These are phyloP conservation scores for Platysternon megacephalum DNA, from an alignment of 2,113 vertebrate genomes.

Conservation along the genomic window DNA sequence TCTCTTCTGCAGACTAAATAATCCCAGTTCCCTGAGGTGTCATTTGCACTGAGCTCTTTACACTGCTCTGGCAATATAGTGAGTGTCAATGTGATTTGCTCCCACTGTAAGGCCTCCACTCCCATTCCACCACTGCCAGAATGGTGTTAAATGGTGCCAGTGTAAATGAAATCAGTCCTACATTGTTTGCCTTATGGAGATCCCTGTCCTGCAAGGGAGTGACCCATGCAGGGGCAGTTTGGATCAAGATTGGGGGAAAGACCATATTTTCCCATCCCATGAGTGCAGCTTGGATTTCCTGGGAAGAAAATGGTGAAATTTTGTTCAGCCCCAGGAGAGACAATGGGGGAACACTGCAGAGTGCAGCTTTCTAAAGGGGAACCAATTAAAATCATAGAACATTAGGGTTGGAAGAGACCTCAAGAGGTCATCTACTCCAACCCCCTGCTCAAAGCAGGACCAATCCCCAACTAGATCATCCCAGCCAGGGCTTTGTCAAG, in stretches of 20 bases:
- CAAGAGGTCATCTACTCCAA: too few relatives aligned
- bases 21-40: fast-evolving
- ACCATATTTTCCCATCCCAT: neutral
- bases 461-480: too few relatives aligned
- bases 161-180: neutral
- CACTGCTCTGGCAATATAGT: neutral
- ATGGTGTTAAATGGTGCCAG: neutral
- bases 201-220: neutral
- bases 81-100: neutral
- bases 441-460: too few relatives aligned
- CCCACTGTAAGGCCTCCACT: neutral
- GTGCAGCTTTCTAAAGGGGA: neutral
- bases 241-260: neutral
- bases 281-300: neutral
- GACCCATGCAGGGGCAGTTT: neutral
- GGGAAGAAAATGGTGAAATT: neutral
- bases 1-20: neutral
- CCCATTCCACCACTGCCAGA: neutral
- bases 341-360: neutral
- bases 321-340: neutral
- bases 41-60: neutral
- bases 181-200: too few relatives aligned
- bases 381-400: too few relatives aligned
- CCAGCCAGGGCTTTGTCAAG: too few relatives aligned
- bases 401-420: too few relatives aligned